A percentile compares a stretch with the other conserved stretches of the same genome.
These are phyloP conservation scores for Eristalis pertinax DNA, from an alignment of 2,888 invertebrate species.

Conservation along the genomic window DNA sequence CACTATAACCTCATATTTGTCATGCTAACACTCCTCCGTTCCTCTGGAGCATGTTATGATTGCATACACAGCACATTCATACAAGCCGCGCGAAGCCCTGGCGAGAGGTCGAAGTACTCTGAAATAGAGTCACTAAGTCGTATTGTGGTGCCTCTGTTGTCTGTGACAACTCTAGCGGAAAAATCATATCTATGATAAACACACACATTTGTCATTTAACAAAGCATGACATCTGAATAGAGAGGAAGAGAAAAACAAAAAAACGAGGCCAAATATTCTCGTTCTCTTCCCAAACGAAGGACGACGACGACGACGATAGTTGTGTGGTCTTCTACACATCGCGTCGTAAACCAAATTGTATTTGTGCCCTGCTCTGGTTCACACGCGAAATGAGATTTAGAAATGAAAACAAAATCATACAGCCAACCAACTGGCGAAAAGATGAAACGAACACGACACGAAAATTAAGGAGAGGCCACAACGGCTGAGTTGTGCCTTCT, in stretches of 20 bases:
- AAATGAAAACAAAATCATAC: not conserved
- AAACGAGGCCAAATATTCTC: not conserved
- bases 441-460: not conserved
- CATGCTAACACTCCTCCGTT: not conserved
- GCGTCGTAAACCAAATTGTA: not conserved
- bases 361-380: too few species aligned
- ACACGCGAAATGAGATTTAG: not conserved
- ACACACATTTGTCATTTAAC: conserved; percentile 5
- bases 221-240: conserved; percentile 6
- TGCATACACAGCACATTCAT: not conserved
- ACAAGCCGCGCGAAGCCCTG: not conserved
- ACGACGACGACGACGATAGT: too few species aligned
- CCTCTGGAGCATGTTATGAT: not conserved
- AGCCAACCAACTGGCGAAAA: not conserved
- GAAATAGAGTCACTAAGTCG: not conserved
- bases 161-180: not conserved
- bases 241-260: not conserved
- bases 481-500: not conserved
- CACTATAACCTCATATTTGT: conserved; percentile 7
- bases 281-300: not conserved
- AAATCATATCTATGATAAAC: not conserved
- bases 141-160: not conserved
- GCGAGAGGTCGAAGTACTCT: not conserved
- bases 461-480: too few species aligned
- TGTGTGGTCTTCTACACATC: not conserved